These are phyloP conservation scores for Apodemia duryi DNA, from an alignment of 2,888 invertebrate species.

Conservation along the genomic window DNA sequence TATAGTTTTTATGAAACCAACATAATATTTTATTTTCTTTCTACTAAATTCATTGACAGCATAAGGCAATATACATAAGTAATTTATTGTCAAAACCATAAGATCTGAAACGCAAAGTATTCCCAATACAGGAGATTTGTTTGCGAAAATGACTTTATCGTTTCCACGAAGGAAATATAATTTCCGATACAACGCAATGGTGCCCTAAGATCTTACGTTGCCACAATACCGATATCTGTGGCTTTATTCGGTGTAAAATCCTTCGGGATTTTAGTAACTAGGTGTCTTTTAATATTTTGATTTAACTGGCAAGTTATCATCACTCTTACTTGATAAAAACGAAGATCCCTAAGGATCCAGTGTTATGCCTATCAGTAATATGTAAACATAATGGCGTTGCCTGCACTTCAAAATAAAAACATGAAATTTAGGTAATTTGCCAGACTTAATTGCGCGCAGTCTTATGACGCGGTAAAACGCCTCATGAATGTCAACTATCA, in stretches of 20 bases:
- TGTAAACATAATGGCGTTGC: no score
- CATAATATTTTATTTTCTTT: no score
- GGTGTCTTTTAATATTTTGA: no score
- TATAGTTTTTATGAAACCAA: no score
- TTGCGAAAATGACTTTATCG: constrained; percentile 12
- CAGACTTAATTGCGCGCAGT: no score
- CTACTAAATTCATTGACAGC: background rate
- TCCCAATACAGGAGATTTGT: constrained; percentile 13
- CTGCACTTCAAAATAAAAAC: no score
- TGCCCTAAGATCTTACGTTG: constrained; percentile 18
- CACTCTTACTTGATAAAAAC: background rate
- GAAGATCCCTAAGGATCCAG: background rate
- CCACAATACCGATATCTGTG: background rate
- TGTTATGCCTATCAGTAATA: no score
- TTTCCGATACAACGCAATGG: constrained; percentile 24
- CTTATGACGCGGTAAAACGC: no score
- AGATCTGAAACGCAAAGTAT: background rate
- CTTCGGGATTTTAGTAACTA: background rate
- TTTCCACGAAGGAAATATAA: constrained; percentile 18
- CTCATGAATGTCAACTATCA: no score
- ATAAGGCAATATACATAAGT: background rate
- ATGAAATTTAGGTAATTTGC: no score
- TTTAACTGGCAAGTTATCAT: background rate
- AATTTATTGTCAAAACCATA: constrained; percentile 7
- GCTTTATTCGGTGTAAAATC: background rate